Conservation (phyloP, 2,888 invertebrate genomes). For the Zaprionus bogoriensis region DNA sequence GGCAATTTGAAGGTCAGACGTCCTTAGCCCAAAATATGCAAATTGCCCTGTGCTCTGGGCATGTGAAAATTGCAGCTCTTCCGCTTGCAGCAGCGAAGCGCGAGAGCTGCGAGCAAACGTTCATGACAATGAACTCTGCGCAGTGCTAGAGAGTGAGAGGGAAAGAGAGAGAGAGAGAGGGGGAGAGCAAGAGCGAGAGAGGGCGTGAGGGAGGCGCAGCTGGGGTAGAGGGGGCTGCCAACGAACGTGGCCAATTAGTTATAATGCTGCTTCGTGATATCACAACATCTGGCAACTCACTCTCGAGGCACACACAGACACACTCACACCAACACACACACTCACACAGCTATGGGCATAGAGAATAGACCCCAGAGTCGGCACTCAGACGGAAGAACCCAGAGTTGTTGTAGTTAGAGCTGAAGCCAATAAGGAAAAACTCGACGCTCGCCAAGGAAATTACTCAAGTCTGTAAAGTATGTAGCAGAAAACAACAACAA, state of each 20-base stretch:
- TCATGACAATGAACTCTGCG: constrained; percentile 78
- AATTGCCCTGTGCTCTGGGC: constrained; percentile 42
- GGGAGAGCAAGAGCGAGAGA: background rate
- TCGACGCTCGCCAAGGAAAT: constrained; percentile 74
- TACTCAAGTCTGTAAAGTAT: constrained; percentile 76
- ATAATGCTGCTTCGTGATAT: constrained; percentile 78
- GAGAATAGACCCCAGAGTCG: constrained; percentile 36
- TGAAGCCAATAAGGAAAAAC: constrained; percentile 68
- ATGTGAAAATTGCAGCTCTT: constrained; percentile 67
- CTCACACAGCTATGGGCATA: constrained; percentile 34
- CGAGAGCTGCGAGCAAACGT: constrained; percentile 26
- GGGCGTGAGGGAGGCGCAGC: no score
- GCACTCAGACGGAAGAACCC: constrained; percentile 40
- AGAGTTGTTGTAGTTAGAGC: constrained; percentile 38
- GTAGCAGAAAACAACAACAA: constrained; percentile 56
- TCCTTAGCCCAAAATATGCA: constrained; percentile 67
- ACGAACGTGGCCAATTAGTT: constrained; percentile 81
- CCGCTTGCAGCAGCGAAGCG: constrained; percentile 47
- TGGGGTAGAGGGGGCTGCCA: constrained; percentile 38
- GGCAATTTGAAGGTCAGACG: constrained; percentile 71
- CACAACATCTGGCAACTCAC: constrained; percentile 77
- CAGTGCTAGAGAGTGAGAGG: constrained; percentile 21
- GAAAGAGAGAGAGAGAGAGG: background rate
- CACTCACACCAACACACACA: constrained; percentile 13
- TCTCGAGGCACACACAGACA: constrained; percentile 52